phyloP scores from a whole-genome alignment of 1,140 invertebrate genomes.

The Lasaia peninsularis region DNA sequence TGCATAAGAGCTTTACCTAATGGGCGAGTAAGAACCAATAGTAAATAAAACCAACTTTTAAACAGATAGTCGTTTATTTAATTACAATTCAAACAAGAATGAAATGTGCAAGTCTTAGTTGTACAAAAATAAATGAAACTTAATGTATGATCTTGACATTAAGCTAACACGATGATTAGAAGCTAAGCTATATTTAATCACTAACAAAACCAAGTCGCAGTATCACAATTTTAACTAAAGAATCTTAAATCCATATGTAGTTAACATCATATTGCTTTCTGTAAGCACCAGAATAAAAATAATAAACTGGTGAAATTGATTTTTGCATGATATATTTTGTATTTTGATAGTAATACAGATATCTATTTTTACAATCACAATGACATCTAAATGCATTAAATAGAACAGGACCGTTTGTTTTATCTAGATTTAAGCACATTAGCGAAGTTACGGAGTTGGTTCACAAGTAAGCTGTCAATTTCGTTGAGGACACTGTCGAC shows the following conservation, averaged over 20 bases:
- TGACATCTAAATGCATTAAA: conserved; percentile 75
- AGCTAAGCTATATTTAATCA: conserved; percentile 47
- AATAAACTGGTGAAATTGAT: conserved; percentile 11
- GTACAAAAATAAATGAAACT: conserved; percentile 73
- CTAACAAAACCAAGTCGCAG: conserved; percentile 59
- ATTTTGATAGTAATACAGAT: conserved; percentile 18
- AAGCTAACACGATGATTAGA: conserved; percentile 55
- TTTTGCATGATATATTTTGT: conserved; percentile 7
- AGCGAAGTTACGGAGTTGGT: conserved; percentile 65
- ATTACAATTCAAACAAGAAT: conserved; percentile 63
- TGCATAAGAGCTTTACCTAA: too few relatives aligned
- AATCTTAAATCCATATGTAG: conserved; percentile 39
- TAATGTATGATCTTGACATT: conserved; percentile 59
- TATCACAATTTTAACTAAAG: conserved; percentile 72
- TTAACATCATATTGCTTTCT: conserved; percentile 12
- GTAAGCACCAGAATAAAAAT: not conserved
- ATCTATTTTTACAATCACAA: conserved; percentile 52
- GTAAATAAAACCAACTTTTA: conserved; percentile 40
- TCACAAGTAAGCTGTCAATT: conserved; percentile 65
- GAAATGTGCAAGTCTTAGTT: conserved; percentile 66
- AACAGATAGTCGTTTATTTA: conserved; percentile 62
- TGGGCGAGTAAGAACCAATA: too few relatives aligned
- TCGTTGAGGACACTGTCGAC: conserved; percentile 79
- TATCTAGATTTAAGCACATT: conserved; percentile 77
- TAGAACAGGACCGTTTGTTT: conserved; percentile 53